Base-by-base conservation (phyloP, 2,797 vertebrate species). In the Manis crassicaudata region DNA sequence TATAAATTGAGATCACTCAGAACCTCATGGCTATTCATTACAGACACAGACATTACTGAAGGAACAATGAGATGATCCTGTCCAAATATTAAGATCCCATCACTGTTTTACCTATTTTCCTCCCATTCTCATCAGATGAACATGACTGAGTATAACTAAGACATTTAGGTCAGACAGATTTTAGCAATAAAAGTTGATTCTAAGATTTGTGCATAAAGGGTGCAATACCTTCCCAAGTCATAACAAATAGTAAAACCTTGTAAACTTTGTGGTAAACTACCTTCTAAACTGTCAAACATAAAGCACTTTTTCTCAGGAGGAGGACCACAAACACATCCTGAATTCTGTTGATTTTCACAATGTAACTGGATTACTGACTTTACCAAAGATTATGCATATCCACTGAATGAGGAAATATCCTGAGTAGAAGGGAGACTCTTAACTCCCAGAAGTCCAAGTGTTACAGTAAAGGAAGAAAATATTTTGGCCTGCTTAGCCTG, bases 181-280 rank as follows among this genome's bases (percentile, higher is more conserved):
- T 95, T 65, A 96, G 67, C 37, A 79, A 79, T 83, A 65, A 95
- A 43, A 93, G 63, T 21, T 79, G 52, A 52, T 65, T 94, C 67
- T 62, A 40, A 87, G 67, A 20, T 83, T 54, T 20, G 16, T 58
- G 32, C 62, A 13, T 50, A 56, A 89, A 87, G 60, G 67, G 56
- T 27, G 7, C 56, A 54, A 46, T 58, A 82, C 16, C 18, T 81
- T 6, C 20, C 14, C 32, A 77, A 75, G 14, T 86, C 27, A 65
- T 60, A 50, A 32, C 79, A 63, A 68, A 54, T 13, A 79, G 52
- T 88, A 50, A 88, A 88, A 70, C 79, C 62, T 85, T 93, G 52
- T 58, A 79, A 92, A 88, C n/a, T 89, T 72, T 76, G 50, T 67
- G 37, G 43, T 82, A 14, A 91, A 63, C 40, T n/a, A 67, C 50